phyloP scores from a whole-genome alignment of 2,888 invertebrate species.

The Netelia fuscicornis region DNA sequence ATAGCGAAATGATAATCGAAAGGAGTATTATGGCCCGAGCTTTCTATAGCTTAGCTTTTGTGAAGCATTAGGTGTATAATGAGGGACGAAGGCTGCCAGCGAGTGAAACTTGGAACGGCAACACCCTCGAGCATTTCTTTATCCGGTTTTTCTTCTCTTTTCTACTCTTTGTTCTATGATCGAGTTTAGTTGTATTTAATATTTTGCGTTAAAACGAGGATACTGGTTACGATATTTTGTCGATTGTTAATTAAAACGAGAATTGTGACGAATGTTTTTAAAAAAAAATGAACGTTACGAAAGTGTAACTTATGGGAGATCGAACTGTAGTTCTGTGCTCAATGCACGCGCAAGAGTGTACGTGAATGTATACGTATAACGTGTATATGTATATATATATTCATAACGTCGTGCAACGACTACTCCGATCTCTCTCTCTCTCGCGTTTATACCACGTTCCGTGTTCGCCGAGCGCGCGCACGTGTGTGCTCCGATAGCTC shows the following conservation, averaged over 20 bases:
- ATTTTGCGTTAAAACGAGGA: no score
- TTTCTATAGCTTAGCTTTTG: slow-evolving; percentile 1
- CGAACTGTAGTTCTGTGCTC: slow-evolving; percentile 37
- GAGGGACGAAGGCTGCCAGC: slow-evolving; percentile 27
- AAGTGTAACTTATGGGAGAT: slow-evolving; percentile 12
- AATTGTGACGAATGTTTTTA: background rate
- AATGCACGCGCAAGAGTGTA: slow-evolving; percentile 12
- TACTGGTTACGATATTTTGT: background rate
- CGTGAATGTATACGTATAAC: slow-evolving; percentile 16
- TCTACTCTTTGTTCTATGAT: background rate
- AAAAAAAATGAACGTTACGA: background rate
- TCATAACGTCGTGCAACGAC: slow-evolving; percentile 19
- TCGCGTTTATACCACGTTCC: slow-evolving; percentile 51
- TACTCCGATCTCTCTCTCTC: slow-evolving; percentile 26
- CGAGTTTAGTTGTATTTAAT: no score
- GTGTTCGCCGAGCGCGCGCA: slow-evolving; percentile 64
- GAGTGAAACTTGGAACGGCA: slow-evolving; percentile 45
- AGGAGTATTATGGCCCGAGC: slow-evolving; percentile 13
- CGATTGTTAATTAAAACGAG: background rate
- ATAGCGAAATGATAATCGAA: slow-evolving; percentile 60
- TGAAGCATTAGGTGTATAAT: background rate
- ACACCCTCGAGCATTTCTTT: slow-evolving; percentile 23
- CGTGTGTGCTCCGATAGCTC: slow-evolving; percentile 65
- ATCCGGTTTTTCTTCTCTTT: slow-evolving; percentile 1
- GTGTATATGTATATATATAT: background rate